Conservation (phyloP, 2,797 vertebrate species). For the Parotocinclus haroldoi region DNA sequence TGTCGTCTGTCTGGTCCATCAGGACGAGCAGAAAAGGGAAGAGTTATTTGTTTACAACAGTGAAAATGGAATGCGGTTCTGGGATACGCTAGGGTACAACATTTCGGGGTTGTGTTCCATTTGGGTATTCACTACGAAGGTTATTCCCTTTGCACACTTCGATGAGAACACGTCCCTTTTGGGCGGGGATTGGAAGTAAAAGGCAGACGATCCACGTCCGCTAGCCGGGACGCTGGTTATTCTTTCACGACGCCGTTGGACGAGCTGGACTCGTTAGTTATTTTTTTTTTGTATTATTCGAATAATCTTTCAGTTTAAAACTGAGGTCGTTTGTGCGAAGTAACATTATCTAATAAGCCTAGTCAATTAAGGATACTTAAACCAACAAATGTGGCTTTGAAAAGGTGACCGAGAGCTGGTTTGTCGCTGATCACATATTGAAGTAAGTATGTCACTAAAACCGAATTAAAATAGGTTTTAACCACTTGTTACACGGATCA, state of each 20-base stretch:
- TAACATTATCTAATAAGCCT: background rate
- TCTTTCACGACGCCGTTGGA: background rate
- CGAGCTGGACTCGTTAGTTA: background rate
- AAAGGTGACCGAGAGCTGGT: background rate
- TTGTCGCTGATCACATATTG: background rate
- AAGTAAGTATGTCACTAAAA: constrained; percentile 1
- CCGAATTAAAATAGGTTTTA: background rate
- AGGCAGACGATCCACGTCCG: constrained; percentile 1
- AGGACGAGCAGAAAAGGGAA: too few species aligned
- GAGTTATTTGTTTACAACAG: too few species aligned
- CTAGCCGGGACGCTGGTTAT: background rate
- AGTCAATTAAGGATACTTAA: background rate
- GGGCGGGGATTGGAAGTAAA: background rate
- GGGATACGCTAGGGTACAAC: too few species aligned
- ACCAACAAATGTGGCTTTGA: constrained; percentile 24
- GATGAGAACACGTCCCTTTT: too few species aligned
- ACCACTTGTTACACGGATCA: background rate
- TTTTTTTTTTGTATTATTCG: background rate
- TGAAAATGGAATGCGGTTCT: too few species aligned
- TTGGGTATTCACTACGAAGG: too few species aligned
- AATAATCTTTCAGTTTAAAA: background rate
- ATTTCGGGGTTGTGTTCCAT: too few species aligned
- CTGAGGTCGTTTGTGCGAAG: background rate
- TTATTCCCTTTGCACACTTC: too few species aligned
- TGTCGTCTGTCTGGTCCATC: too few species aligned